phyloP scores from a whole-genome alignment of 2,113 vertebrate genomes.

The Hipposideros armiger region DNA sequence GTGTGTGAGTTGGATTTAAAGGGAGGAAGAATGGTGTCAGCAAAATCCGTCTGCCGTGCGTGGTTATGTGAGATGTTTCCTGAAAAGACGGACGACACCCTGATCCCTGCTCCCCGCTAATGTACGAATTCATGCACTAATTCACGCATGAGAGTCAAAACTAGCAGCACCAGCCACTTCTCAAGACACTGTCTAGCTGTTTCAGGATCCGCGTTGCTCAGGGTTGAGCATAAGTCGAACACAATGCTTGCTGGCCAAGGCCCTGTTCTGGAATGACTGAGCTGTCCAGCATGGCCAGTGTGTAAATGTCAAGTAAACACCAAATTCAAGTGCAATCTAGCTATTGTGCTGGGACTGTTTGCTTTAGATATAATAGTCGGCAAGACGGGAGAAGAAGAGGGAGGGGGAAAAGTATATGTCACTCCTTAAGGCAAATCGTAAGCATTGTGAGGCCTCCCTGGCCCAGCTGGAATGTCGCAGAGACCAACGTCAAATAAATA shows the following conservation, averaged over 20 bases:
- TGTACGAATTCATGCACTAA: too few relatives aligned
- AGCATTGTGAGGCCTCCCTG: not conserved
- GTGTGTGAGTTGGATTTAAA: not conserved
- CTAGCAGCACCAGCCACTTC: not conserved
- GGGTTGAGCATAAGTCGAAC: not conserved
- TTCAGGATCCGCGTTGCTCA: not conserved
- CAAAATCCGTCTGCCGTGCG: not conserved
- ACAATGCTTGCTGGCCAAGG: conserved; percentile 10
- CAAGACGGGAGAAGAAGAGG: conserved; percentile 57
- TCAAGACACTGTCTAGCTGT: not conserved
- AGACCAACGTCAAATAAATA: conserved; percentile 58
- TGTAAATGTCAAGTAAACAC: conserved; percentile 77
- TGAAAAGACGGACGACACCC: not conserved
- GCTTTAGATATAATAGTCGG: conserved; percentile 77
- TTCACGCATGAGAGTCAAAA: not conserved
- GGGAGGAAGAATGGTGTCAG: not conserved
- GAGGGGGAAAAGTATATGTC: conserved; percentile 44
- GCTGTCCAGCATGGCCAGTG: conserved; percentile 65
- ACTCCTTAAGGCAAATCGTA: not conserved
- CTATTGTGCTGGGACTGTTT: conserved; percentile 75
- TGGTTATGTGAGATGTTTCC: not conserved
- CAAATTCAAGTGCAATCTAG: conserved; percentile 76
- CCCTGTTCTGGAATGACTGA: conserved; percentile 73
- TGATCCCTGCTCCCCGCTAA: not conserved
- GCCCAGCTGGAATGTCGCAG: conserved; percentile 15